phyloP scores from a whole-genome alignment of 1,140 invertebrate genomes.

The Achatina immaculata region DNA sequence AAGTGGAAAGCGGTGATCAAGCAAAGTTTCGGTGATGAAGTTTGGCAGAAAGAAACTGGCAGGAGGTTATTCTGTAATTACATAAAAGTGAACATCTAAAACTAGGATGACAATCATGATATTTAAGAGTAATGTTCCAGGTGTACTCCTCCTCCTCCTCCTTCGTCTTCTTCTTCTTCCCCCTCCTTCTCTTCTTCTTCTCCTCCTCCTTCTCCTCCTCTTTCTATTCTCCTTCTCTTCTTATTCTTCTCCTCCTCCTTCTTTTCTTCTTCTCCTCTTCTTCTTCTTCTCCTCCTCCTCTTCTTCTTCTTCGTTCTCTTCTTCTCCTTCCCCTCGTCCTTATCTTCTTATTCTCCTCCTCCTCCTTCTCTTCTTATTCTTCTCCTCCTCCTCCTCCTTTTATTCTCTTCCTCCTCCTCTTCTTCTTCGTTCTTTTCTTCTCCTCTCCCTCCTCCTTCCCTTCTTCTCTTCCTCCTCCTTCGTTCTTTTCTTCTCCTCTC shows the following conservation, averaged over 20 bases:
- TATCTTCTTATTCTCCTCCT: too few relatives aligned
- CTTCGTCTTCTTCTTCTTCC: not conserved
- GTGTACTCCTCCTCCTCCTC: not conserved
- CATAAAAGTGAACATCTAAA: too few relatives aligned
- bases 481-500: not conserved
- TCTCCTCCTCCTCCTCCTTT: not conserved
- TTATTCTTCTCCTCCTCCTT: not conserved
- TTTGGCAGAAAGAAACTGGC: too few relatives aligned
- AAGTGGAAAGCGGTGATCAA: too few relatives aligned
- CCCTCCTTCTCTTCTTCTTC: not conserved
- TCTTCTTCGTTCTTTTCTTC: not conserved
- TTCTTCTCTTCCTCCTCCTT: not conserved
- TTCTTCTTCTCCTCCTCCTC: not conserved
- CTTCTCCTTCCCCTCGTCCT: not conserved
- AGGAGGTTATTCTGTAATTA: too few relatives aligned
- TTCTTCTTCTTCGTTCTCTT: constrained; percentile 1
- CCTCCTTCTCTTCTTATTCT: not conserved
- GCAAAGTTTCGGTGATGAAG: too few relatives aligned
- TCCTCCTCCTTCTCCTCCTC: not conserved
- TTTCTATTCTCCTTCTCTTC: too few relatives aligned
- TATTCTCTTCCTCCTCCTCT: not conserved
- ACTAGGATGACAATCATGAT: too few relatives aligned
- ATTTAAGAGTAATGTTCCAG: not conserved
- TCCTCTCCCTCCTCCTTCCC: not conserved
- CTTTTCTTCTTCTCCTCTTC: not conserved